Conservation (phyloP, 2,797 vertebrate genomes). For the Diplodus sargus region DNA sequence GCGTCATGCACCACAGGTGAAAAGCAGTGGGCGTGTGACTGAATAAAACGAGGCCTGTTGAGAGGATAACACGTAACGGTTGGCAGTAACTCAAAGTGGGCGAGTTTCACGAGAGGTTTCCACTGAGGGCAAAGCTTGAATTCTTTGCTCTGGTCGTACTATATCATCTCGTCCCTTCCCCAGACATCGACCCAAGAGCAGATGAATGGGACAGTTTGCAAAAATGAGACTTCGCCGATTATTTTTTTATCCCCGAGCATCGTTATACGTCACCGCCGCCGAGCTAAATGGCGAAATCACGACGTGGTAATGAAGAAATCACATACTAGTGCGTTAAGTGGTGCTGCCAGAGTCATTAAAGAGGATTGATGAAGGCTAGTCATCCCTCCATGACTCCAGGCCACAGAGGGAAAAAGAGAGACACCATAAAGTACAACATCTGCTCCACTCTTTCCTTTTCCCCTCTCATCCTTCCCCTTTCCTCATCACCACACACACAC, state of each 20-base stretch:
- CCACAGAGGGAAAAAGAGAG: conserved; percentile 63
- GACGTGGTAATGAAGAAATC: conserved; percentile 74
- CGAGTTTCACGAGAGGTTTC: conserved; percentile 19
- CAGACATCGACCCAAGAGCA: conserved; percentile 15
- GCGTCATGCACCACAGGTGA: conserved; percentile 34
- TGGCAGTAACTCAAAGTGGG: conserved; percentile 9
- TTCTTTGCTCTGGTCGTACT: not conserved
- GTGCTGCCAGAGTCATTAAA: conserved; percentile 76
- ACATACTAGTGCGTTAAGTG: conserved; percentile 71
- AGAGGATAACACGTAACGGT: conserved; percentile 14
- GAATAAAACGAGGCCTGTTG: conserved; percentile 29
- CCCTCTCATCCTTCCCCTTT: not conserved
- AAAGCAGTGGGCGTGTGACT: conserved; percentile 29
- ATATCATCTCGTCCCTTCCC: not conserved
- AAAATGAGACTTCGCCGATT: conserved; percentile 27
- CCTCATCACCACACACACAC: conserved; percentile 17
- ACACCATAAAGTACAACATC: conserved; percentile 60
- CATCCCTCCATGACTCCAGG: conserved; percentile 72
- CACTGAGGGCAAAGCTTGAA: not conserved
- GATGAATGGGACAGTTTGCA: conserved; percentile 35
- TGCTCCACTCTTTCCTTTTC: conserved; percentile 43
- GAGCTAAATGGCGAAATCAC: conserved; percentile 67
- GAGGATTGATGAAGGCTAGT: conserved; percentile 78
- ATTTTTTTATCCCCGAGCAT: conserved; percentile 41
- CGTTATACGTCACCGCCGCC: conserved; percentile 12